These are phyloP conservation scores for Calycopis cecrops DNA, from an alignment of 1,140 invertebrate species.

Conservation along the genomic window DNA sequence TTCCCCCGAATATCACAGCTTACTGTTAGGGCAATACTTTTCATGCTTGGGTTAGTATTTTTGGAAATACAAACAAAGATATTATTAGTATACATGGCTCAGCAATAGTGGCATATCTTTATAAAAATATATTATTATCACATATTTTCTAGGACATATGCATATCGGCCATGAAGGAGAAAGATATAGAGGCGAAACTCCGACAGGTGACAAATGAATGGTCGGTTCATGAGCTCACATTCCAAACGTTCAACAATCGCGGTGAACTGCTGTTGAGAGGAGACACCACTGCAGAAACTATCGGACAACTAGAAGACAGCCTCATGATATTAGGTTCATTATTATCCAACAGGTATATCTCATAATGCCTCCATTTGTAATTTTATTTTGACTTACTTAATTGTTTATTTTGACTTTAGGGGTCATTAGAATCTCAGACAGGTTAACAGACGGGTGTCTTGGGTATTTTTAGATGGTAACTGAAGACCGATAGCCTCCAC, in stretches of 20 bases:
- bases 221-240: slow-evolving; percentile 94
- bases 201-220: slow-evolving; percentile 96
- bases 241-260: slow-evolving; percentile 96
- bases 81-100: too few species aligned
- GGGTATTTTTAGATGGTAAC: too few species aligned
- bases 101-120: too few species aligned
- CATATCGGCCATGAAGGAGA: slow-evolving; percentile 98
- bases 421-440: too few species aligned
- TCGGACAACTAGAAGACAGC: slow-evolving; percentile 95
- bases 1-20: too few species aligned
- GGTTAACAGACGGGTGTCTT: too few species aligned
- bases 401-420: too few species aligned
- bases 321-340: slow-evolving; percentile 96
- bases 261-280: slow-evolving; percentile 94
- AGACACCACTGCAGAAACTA: slow-evolving; percentile 96
- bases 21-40: too few species aligned
- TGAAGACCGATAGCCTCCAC: too few species aligned
- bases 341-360: slow-evolving; percentile 86
- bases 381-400: not conserved
- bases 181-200: slow-evolving; percentile 97
- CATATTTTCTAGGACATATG: slow-evolving; percentile 87
- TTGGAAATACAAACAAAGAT: too few species aligned
- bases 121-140: too few species aligned
- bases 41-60: too few species aligned
- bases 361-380: not conserved